Base-by-base conservation (phyloP, 2,113 vertebrate genomes). In the Camelus bactrianus region DNA sequence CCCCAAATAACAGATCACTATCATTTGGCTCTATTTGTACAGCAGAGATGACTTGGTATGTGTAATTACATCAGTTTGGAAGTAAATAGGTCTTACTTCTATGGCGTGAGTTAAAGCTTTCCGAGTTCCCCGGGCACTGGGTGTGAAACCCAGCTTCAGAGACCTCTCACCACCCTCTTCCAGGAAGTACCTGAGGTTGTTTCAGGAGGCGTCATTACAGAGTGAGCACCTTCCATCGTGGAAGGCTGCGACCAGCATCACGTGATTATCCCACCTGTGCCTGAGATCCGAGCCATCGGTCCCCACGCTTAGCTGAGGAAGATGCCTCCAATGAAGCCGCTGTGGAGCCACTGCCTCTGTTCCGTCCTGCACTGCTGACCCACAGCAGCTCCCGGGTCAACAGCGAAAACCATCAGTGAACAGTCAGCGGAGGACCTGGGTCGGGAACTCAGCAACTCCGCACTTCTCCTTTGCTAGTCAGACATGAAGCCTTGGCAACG, bases 331-430 rank as follows among this genome's bases (percentile, higher is more conserved):
- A 32, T 9, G 15, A 17, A 17, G 62, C 5, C 8, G 56, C 42
- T 32, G 6, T 24, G 26, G 64, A 69, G 11, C 48, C 48, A 28
- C 70, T 64, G n/a, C 6, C 10, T 5, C 16, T 8, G 28, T 8
- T 50, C 76, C 70, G 5, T 65, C 60, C 80, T 35, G 65, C 70
- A 46, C 73, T 60, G 7, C 8, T 38, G 85, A 38, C 93, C 70
- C 54, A 67, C 48, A 76, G 80, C 60, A 94, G 94, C 80, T 69
- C 64, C 32, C 10, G 22, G 58, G 88, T 93, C 94, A 93, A 35
- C 77, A 70, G 67, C 1, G 24, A 64, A 93, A 95, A 48, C 93
- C 81, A 88, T 93, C 28, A 81, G 70, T 1, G 16, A 73, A 75
- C 32, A 76, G 77, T 95, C 76, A 90, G 54, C 84, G 38, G 52